Conservation (phyloP, 2,113 vertebrate species). For the Thinocorus orbignyianus region DNA sequence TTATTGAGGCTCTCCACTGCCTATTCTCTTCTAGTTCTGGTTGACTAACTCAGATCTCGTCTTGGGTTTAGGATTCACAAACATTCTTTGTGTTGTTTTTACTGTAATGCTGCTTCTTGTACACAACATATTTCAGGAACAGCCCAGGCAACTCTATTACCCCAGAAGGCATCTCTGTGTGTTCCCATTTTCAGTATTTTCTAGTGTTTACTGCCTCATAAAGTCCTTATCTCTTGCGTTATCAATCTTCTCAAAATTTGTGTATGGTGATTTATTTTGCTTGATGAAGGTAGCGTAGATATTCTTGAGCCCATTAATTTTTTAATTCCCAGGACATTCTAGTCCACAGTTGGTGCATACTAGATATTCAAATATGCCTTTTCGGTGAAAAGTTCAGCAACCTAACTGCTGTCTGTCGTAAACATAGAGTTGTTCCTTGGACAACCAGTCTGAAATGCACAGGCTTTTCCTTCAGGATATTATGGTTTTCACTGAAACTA, state of each 20-base stretch:
- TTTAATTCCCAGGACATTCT: conserved; percentile 13
- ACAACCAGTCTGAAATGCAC: neutral
- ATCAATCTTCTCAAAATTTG: neutral
- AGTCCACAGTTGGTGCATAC: neutral
- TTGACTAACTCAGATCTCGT: neutral
- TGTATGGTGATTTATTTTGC: neutral
- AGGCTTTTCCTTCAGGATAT: neutral
- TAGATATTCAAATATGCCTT: conserved; percentile 14
- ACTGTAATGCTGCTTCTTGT: neutral
- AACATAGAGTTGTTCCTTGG: neutral
- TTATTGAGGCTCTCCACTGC: neutral
- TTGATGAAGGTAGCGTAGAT: neutral
- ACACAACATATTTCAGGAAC: neutral
- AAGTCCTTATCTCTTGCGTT: neutral
- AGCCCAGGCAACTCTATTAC: neutral
- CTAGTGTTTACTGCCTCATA: neutral
- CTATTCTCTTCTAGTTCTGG: neutral
- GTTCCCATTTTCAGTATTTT: neutral
- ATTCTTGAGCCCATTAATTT: conserved; percentile 1
- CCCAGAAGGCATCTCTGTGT: neutral
- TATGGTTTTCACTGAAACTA: neutral
- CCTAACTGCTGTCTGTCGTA: neutral
- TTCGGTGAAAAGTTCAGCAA: conserved; percentile 9
- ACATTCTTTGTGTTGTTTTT: neutral
- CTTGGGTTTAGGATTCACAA: neutral